Evolutionary conservation across 2,888 invertebrate genomes (phyloP), one percentile per base, ranked within the genome.

Genomic region (Augiades crinisus): DNA sequence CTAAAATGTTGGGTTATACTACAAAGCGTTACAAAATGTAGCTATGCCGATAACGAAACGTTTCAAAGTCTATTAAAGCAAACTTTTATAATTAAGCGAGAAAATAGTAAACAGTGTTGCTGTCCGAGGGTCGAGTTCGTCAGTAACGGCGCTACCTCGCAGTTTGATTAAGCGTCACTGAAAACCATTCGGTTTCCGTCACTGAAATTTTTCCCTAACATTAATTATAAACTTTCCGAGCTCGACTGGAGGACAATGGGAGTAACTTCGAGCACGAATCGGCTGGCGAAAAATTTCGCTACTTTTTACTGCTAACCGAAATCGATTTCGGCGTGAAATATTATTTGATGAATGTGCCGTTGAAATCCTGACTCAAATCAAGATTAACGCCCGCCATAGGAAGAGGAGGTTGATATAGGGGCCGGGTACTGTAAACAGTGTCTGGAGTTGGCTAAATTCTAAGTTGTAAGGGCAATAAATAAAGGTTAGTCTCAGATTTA

Each of bases 141-240:
- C 53, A 55, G 55, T 59, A 59, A 55, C 52, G 21, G 36, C 46
- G 40, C 19, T 30, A 19, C 61, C 60, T 55, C 62, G 61, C 60
- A 67, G 67, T 75, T 76, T 78, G 71, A 81, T 81, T 75, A 73
- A 78, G 73, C 63, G 68, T 66, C 68, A 67, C 59, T 65, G 59
- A 61, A 60, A 64, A 65, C 62, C 64, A 67, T 72, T 76, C 68
- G 67, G 76, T 75, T 73, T 73, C 67, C 68, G 60, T 59, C 56
- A 59, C 58, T 57, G 56, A 57, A 70, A 64, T 78, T 77, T 78
- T 76, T 75, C 67, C 61, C 63, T 64, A 62, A 74, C 71, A 72
- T 78, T 76, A 76, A 80, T 79, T 80, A 80, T 75, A 75, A 81
- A 80, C 71, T 81, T 81, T 70, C 61, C 57, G 62, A 67, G 62